A percentile compares a stretch with the other conserved stretches of the same genome.
Evolutionary conservation across 23 tunicate genomes (phyloP).

Genomic region (Aplidium turbinatum): DNA sequence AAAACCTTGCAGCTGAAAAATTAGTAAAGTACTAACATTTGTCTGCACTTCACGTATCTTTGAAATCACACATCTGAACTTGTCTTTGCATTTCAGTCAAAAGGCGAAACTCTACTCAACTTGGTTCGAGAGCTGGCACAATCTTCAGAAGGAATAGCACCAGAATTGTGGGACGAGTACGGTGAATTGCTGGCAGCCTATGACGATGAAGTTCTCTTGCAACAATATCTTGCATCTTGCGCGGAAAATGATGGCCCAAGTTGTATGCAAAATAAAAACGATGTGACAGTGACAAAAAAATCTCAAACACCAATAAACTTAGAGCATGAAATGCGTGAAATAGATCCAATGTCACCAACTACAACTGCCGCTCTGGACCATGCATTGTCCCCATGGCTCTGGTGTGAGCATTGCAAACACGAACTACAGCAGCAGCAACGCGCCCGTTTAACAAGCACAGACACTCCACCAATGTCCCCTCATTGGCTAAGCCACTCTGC

Average conservation of each 20-base stretch:
- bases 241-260: conserved; percentile 31
- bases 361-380: conserved; percentile 50
- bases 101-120: conserved; percentile 61
- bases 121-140: conserved; percentile 80
- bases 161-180: conserved; percentile 88
- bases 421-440: conserved; percentile 44
- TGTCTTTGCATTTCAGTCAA: no score
- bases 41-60: no score
- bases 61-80: no score
- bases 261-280: not conserved
- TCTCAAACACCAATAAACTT: not conserved
- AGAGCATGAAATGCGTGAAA: not conserved
- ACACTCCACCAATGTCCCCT: conserved; percentile 29
- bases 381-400: conserved; percentile 82
- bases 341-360: conserved; percentile 27
- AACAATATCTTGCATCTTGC: conserved; percentile 36
- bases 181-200: conserved; percentile 76
- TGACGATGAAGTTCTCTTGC: conserved; percentile 58
- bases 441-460: conserved; percentile 7
- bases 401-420: conserved; percentile 77
- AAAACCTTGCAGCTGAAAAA: no score
- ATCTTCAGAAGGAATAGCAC: conserved; percentile 73
- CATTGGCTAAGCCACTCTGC: conserved; percentile 51
- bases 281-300: not conserved
- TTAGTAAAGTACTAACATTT: no score